A percentile compares a stretch with the other conserved stretches of the same genome.
Conservation (phyloP, 2,888 invertebrate species). For the Parnassius apollo region DNA sequence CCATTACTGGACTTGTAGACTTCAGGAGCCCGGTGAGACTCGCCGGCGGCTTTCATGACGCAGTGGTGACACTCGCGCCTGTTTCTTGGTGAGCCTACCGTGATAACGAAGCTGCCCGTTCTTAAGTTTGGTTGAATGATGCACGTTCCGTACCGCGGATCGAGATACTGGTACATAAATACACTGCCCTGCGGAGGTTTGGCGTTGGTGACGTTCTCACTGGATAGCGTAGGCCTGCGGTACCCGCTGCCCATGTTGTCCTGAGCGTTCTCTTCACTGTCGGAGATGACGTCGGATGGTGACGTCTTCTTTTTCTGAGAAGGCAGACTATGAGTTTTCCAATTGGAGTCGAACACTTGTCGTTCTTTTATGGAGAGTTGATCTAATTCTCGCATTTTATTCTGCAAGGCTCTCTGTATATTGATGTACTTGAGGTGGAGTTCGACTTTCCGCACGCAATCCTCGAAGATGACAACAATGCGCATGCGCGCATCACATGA, state of each 20-base stretch:
- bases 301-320: slow-evolving; percentile 90
- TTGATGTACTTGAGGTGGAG: slow-evolving; percentile 96
- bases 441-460: slow-evolving; percentile 96
- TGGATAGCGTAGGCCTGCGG: slow-evolving; percentile 89
- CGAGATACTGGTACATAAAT: slow-evolving; percentile 85
- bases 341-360: slow-evolving; percentile 91
- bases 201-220: slow-evolving; percentile 85
- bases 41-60: slow-evolving; percentile 77
- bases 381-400: slow-evolving; percentile 92
- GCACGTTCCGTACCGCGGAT: slow-evolving; percentile 86
- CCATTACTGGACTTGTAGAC: slow-evolving; percentile 52
- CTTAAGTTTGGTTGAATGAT: slow-evolving; percentile 84
- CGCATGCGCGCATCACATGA: slow-evolving; percentile 94
- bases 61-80: slow-evolving; percentile 86
- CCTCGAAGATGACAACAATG: slow-evolving; percentile 98
- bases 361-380: slow-evolving; percentile 90
- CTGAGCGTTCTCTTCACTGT: slow-evolving; percentile 64
- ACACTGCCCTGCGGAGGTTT: slow-evolving; percentile 71
- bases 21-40: slow-evolving; percentile 63
- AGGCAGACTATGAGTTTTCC: slow-evolving; percentile 94
- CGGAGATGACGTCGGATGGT: slow-evolving; percentile 67
- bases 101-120: slow-evolving; percentile 86
- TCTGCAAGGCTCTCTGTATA: slow-evolving; percentile 90
- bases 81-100: slow-evolving; percentile 85
- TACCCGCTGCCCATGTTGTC: slow-evolving; percentile 82